These are phyloP conservation scores for Leptura quadrifasciata DNA, from an alignment of 2,888 invertebrate species.

Conservation along the genomic window DNA sequence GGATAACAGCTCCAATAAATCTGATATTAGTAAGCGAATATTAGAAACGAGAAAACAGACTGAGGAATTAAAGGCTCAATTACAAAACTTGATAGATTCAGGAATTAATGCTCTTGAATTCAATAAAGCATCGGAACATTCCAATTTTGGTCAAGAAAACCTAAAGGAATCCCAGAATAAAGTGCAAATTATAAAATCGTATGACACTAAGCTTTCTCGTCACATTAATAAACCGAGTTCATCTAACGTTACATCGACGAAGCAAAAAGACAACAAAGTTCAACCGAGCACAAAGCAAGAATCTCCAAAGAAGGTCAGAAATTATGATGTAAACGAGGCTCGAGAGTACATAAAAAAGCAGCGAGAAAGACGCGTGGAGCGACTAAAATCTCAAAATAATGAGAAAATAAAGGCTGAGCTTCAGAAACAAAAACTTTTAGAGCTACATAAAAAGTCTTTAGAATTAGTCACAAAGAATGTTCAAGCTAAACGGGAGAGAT, in stretches of 20 bases:
- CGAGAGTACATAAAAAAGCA: slow-evolving; percentile 77
- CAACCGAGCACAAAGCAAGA: slow-evolving; percentile 22
- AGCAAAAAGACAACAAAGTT: slow-evolving; percentile 21
- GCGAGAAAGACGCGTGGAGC: slow-evolving; percentile 73
- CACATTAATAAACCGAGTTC: slow-evolving; percentile 42
- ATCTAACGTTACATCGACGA: slow-evolving; percentile 27
- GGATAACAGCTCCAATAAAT: slow-evolving; percentile 35
- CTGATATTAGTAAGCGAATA: slow-evolving; percentile 61
- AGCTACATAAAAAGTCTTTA: slow-evolving; percentile 72
- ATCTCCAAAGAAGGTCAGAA: slow-evolving; percentile 58
- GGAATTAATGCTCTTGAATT: slow-evolving; percentile 34
- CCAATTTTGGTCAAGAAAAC: slow-evolving; percentile 38
- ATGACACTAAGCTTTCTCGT: slow-evolving; percentile 55
- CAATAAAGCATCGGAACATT: slow-evolving; percentile 7
- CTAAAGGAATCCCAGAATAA: slow-evolving; percentile 49
- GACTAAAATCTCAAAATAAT: slow-evolving; percentile 69
- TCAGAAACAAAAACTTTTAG: slow-evolving; percentile 73
- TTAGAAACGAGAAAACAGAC: slow-evolving; percentile 69
- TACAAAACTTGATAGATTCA: slow-evolving; percentile 66
- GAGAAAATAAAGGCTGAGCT: slow-evolving; percentile 65
- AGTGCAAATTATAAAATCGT: slow-evolving; percentile 59
- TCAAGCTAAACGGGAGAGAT: slow-evolving; percentile 64
- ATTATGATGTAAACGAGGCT: slow-evolving; percentile 75
- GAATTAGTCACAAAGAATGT: slow-evolving; percentile 73
- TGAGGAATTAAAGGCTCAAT: slow-evolving; percentile 68